Percentiles rank a stretch among this genome's conserved stretches.
These are phyloP conservation scores for Ethmia dodecea DNA, from an alignment of 2,888 invertebrate species.

Conservation along the genomic window DNA sequence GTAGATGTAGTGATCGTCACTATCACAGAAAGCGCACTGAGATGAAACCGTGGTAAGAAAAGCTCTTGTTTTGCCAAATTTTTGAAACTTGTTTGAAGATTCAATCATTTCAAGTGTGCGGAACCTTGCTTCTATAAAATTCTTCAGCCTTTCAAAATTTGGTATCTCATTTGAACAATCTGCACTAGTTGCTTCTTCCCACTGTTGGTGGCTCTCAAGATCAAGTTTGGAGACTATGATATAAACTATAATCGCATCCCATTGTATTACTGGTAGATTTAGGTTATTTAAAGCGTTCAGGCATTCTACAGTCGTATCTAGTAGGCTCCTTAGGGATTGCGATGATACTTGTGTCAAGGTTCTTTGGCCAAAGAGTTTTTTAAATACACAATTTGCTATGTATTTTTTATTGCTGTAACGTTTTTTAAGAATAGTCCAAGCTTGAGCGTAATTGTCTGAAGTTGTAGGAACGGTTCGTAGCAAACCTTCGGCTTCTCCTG, in stretches of 20 bases:
- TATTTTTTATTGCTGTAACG: constrained; percentile 22
- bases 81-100: neutral
- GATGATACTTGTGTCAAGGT: constrained; percentile 14
- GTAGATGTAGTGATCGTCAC: neutral
- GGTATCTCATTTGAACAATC: constrained; percentile 13
- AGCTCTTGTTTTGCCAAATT: neutral
- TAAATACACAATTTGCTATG: constrained; percentile 15
- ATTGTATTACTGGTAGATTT: constrained; percentile 7
- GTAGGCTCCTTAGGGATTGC: constrained; percentile 13
- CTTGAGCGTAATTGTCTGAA: constrained; percentile 14
- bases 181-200: constrained; percentile 13
- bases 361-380: constrained; percentile 13
- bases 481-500: constrained; percentile 23
- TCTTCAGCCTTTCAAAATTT: constrained; percentile 14
- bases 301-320: constrained; percentile 20
- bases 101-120: constrained; percentile 21
- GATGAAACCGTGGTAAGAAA: neutral
- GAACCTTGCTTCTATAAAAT: constrained; percentile 23
- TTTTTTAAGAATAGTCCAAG: constrained; percentile 16
- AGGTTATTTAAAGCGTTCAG: constrained; percentile 15
- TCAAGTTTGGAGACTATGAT: constrained; percentile 13
- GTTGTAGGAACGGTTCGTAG: constrained; percentile 16
- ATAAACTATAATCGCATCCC: constrained; percentile 17
- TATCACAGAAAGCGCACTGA: constrained; percentile 2
- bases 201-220: constrained; percentile 12